Percentiles rank a stretch among this genome's conserved stretches.
Conservation (phyloP, 2,888 invertebrate genomes). For the Strigamia crassipes region DNA sequence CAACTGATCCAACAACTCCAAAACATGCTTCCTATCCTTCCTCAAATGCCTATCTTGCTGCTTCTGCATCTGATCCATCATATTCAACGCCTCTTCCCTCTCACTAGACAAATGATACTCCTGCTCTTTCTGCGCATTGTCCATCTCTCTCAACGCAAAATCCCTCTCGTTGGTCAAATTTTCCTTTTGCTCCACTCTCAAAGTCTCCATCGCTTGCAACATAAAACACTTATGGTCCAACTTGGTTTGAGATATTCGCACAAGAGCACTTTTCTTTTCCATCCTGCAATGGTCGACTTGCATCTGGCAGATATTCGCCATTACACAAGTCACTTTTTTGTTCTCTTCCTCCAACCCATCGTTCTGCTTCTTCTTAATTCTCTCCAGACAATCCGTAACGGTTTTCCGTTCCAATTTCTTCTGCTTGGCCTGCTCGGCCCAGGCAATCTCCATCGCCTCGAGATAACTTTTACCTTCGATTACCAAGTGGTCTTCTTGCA, state of each 20-base stretch:
- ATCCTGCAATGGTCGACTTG: background rate
- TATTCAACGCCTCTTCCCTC: background rate
- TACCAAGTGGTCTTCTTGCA: background rate
- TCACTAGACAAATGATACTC: background rate
- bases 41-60: background rate
- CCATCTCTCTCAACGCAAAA: background rate
- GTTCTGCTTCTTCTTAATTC: background rate
- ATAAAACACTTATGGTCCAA: background rate
- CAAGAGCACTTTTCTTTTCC: background rate
- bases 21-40: background rate
- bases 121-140: background rate
- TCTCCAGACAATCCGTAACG: background rate
- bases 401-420: background rate
- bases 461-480: background rate
- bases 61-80: conserved; percentile 5
- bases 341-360: background rate
- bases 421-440: background rate
- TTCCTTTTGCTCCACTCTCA: background rate
- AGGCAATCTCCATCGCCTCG: background rate
- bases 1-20: background rate
- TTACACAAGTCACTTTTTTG: background rate
- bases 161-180: background rate
- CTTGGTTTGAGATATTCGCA: background rate
- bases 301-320: background rate
- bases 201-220: background rate